Evolutionary conservation across 2,113 vertebrate species (phyloP).

Genomic region (Grammomys surdaster): DNA sequence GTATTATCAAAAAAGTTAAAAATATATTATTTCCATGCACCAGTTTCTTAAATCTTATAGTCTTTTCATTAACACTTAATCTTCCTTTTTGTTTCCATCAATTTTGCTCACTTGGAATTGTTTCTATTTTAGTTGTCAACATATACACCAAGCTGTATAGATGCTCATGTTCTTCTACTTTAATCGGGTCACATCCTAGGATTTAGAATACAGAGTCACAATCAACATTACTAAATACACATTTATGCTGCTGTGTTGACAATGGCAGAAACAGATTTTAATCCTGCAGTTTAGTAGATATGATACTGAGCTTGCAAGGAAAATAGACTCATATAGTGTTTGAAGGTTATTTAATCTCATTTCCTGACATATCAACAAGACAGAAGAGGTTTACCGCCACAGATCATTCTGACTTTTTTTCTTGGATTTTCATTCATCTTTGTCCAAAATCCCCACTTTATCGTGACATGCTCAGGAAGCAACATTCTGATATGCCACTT

Average conservation of each 20-base stretch:
- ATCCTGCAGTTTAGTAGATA: conserved; percentile 43
- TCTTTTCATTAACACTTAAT: not conserved
- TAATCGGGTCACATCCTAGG: not conserved
- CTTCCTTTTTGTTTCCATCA: not conserved
- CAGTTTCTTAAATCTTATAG: not conserved
- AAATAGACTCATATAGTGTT: not conserved
- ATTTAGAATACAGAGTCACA: not conserved
- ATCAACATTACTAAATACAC: not conserved
- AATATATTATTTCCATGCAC: not conserved
- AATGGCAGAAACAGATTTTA: conserved; percentile 54
- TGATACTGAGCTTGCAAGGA: not conserved
- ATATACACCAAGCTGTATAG: not conserved
- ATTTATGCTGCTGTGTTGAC: not conserved
- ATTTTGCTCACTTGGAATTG: not conserved
- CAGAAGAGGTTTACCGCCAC: not conserved
- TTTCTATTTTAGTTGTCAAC: conserved; percentile 8
- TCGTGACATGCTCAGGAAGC: not conserved
- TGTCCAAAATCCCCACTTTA: conserved; percentile 34
- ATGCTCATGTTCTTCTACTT: not conserved
- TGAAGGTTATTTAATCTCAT: not conserved
- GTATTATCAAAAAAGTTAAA: not conserved
- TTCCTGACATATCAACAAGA: conserved; percentile 30
- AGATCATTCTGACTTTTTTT: not conserved
- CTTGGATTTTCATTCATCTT: conserved; percentile 42
- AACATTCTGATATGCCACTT: not conserved